Base-by-base conservation (phyloP, 2,797 vertebrate species). In the Bradypodion ventrale region DNA sequence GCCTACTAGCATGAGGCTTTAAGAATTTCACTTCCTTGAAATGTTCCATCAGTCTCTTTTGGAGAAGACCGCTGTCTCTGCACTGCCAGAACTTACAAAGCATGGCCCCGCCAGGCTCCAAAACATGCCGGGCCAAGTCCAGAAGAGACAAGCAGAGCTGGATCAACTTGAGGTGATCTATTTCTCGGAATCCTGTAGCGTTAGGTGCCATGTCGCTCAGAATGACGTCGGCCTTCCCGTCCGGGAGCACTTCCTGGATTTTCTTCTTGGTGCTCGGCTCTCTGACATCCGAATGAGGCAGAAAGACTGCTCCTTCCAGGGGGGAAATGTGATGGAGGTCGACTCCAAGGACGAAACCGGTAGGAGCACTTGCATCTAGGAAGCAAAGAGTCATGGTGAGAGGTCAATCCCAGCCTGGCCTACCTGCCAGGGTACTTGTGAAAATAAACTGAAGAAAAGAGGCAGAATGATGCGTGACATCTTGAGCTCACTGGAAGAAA, bases 181-280 rank as follows among this genome's bases (percentile, higher is more conserved):
- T 96, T 8, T 97, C 97, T 56, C 91, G 95, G 84, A 98, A 95
- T 27, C 99, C 98, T 0, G 97, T 97, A 3, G 98, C 98, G 0
- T 98, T 99, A 68, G 98, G 99, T 0, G 98, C 98, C 97, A 99
- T 97, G 93, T 99, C 98, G 0, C 98, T 99, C 88, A 99, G 93
- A 91, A 99, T 95, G 90, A 98, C 95, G 3, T 98, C 96, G 23
- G 95, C 97, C 82, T 75, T 95, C 66, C 94, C 94, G 0, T 65
- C n/a, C 12, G 98, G 98, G 73, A 99, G 98, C 75, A 97, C 92
- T 15, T 92, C 94, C 83, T 88, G 95, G 74, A 99, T 94, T 35
- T 86, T 94, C 76, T 87, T 86, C 3, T 95, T 94, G 0, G 96
- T 97, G 72, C 42, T 9, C 0, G 95, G 95, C 76, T 97, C 95